Percentiles rank a stretch among this genome's conserved stretches.
Evolutionary conservation across 2,888 invertebrate species (phyloP).

Genomic region (Ecdyonurus torrentis): DNA sequence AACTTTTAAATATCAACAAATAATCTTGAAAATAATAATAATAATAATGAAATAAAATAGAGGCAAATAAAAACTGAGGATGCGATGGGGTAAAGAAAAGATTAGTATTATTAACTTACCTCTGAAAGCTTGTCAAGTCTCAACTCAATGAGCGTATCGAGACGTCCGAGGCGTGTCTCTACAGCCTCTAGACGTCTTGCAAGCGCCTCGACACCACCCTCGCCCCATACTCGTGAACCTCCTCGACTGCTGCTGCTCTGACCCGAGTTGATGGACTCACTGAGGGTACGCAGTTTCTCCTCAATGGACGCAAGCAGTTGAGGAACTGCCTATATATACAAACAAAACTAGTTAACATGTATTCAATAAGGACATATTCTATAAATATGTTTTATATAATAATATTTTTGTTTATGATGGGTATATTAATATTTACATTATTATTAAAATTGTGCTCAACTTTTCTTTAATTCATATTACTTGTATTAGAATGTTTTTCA

Average conservation of each 20-base stretch:
- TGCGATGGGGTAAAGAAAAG: too few species aligned
- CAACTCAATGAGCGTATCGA: slow-evolving; percentile 24
- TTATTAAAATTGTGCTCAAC: too few species aligned
- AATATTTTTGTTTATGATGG: too few species aligned
- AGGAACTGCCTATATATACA: not conserved
- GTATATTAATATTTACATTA: too few species aligned
- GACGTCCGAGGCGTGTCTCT: slow-evolving; percentile 25
- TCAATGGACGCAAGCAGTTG: slow-evolving; percentile 25
- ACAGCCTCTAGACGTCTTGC: slow-evolving; percentile 27
- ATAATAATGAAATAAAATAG: not conserved
- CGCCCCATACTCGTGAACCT: slow-evolving; percentile 21
- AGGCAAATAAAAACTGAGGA: too few species aligned
- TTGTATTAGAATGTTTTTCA: too few species aligned
- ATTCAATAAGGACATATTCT: too few species aligned
- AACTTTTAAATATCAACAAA: too few species aligned
- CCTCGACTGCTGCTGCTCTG: not conserved
- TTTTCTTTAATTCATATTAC: too few species aligned
- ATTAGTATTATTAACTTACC: too few species aligned
- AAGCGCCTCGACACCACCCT: slow-evolving; percentile 23
- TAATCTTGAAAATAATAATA: too few species aligned
- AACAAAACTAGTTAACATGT: not conserved
- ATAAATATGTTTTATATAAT: too few species aligned
- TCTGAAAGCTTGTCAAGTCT: slow-evolving; percentile 21
- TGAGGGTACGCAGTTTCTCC: slow-evolving; percentile 24
- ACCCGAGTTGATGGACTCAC: slow-evolving; percentile 14